phyloP scores from a whole-genome alignment of 2,113 vertebrate species.

The Dasyprocta punctata region DNA sequence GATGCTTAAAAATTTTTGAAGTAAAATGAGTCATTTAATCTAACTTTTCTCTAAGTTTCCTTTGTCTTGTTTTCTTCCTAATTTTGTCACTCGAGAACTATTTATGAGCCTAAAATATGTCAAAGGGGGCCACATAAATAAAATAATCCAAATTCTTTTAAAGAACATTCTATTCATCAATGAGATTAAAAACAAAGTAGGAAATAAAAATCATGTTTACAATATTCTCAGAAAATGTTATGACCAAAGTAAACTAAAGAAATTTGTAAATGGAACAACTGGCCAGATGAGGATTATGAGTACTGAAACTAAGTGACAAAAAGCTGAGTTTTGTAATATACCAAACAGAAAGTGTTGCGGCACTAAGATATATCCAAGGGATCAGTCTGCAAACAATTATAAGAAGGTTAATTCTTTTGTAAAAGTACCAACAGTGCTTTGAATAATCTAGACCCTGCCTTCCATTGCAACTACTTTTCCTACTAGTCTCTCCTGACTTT shows the following conservation, averaged over 20 bases:
- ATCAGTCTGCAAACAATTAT: not conserved
- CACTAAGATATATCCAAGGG: not conserved
- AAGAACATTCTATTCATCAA: not conserved
- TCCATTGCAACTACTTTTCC: not conserved
- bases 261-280: too few species aligned
- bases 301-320: not conserved
- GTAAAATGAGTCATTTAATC: not conserved
- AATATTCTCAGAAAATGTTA: not conserved
- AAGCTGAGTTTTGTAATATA: not conserved
- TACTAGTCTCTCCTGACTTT: not conserved
- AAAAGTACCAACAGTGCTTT: not conserved
- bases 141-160: not conserved
- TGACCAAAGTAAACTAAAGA: not conserved
- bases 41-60: not conserved
- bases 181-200: not conserved
- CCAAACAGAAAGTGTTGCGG: fast-evolving
- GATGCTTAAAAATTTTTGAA: not conserved
- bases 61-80: not conserved
- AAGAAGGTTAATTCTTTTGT: too few species aligned
- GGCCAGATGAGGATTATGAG: fast-evolving
- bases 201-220: not conserved
- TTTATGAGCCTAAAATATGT: too few species aligned
- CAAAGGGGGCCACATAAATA: not conserved
- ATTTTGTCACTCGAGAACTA: too few species aligned
- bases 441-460: fast-evolving